Conservation (phyloP, 2,797 vertebrate genomes). For the Paramormyrops hopkinsi region DNA sequence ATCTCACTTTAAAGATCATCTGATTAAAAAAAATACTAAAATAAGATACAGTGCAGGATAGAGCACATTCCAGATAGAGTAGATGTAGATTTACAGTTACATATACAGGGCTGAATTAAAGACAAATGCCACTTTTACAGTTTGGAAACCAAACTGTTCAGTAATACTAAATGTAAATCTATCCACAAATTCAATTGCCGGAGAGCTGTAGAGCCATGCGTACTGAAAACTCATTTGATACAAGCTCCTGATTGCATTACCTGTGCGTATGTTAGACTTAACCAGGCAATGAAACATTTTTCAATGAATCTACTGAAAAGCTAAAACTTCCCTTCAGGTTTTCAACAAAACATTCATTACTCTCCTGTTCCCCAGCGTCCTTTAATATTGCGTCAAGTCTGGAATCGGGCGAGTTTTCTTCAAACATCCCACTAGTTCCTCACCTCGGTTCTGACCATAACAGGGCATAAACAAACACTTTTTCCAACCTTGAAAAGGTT, state of each 20-base stretch:
- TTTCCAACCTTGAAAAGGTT: neutral
- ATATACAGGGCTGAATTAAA: neutral
- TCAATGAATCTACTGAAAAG: neutral
- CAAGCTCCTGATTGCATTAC: neutral
- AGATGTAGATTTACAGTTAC: neutral
- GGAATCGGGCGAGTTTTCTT: neutral
- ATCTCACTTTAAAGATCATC: neutral
- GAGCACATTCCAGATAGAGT: neutral
- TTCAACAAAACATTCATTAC: neutral
- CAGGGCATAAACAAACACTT: neutral
- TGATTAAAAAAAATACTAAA: neutral
- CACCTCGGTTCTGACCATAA: constrained; percentile 1
- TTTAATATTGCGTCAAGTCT: neutral
- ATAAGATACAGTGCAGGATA: neutral
- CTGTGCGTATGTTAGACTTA: neutral
- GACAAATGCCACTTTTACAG: neutral
- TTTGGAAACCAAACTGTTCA: neutral
- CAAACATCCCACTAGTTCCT: neutral
- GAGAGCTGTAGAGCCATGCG: neutral
- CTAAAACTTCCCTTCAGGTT: neutral
- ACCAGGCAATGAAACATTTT: neutral
- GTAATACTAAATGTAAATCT: neutral
- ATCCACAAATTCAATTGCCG: neutral
- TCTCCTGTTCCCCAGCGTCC: neutral
- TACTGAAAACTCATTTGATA: neutral